Percentiles rank a stretch among this genome's conserved stretches.
Evolutionary conservation across 2,113 vertebrate species (phyloP).

Genomic region (Bos indicus): DNA sequence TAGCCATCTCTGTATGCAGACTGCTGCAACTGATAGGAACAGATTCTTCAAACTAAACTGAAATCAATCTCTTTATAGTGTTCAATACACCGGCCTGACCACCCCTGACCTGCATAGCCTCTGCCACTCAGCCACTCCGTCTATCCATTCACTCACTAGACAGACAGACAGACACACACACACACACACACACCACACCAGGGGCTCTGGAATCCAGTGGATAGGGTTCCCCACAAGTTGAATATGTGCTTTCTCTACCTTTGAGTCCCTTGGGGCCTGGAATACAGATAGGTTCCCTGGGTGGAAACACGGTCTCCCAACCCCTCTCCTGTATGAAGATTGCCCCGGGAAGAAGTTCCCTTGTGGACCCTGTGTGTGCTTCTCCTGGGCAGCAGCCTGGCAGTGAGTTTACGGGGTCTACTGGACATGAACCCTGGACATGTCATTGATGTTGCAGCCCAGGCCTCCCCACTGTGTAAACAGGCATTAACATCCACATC

Average conservation of each 20-base stretch:
- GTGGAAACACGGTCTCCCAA: neutral
- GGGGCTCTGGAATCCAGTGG: neutral
- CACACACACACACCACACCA: neutral
- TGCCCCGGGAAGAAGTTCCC: neutral
- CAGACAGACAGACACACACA: neutral
- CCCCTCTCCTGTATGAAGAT: neutral
- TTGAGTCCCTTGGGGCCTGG: neutral
- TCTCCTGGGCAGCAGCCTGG: neutral
- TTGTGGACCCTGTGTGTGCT: neutral
- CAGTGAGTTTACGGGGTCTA: neutral
- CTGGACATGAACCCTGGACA: neutral
- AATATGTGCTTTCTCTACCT: neutral
- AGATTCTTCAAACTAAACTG: neutral
- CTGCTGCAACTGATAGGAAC: neutral
- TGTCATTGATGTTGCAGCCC: neutral
- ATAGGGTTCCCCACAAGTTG: neutral
- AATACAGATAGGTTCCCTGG: neutral
- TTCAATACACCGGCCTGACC: neutral
- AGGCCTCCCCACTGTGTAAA: neutral
- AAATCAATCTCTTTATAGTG: neutral
- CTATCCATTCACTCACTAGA: neutral
- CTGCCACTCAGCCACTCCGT: neutral
- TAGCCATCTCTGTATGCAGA: neutral
- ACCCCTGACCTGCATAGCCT: neutral
- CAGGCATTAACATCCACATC: neutral